A percentile compares a stretch with the other conserved stretches of the same genome.
phyloP scores from a whole-genome alignment of 2,888 invertebrate species.

The Patella depressa region DNA sequence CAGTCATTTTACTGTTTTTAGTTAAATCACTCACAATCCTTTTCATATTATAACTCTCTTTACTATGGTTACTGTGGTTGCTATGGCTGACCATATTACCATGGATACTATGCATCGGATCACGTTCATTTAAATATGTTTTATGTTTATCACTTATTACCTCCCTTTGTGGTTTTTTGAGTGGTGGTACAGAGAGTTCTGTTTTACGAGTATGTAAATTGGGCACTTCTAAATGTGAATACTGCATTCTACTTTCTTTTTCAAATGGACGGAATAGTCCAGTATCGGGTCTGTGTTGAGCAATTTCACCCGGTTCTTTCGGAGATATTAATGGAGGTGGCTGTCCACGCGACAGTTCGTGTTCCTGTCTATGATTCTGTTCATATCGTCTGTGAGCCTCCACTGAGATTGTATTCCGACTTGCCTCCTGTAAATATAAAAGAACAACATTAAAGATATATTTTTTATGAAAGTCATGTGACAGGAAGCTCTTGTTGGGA shows the following conservation, averaged over 20 bases:
- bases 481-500: too few species aligned
- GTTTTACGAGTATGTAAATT: neutral
- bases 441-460: too few species aligned
- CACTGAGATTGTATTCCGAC: slow-evolving; percentile 4
- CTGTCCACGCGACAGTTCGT: slow-evolving; percentile 35
- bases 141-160: neutral
- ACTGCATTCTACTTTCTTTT: slow-evolving; percentile 26
- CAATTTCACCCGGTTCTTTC: slow-evolving; percentile 22
- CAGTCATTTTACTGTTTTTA: neutral
- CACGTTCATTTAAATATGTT: neutral
- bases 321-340: slow-evolving; percentile 44
- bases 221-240: neutral
- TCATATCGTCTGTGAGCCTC: slow-evolving; percentile 17
- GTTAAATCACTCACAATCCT: slow-evolving; percentile 34
- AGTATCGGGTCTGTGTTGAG: slow-evolving; percentile 24
- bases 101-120: neutral
- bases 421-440: too few species aligned
- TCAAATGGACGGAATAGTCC: slow-evolving; percentile 60
- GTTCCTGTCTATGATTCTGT: slow-evolving; percentile 17
- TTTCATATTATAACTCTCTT: slow-evolving; percentile 39
- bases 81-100: neutral
- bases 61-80: slow-evolving; percentile 31
- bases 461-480: too few species aligned
- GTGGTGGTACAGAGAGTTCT: neutral
- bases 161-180: slow-evolving; percentile 9